These are phyloP conservation scores for Epinotia bilunana DNA, from an alignment of 2,888 invertebrate genomes.

Conservation along the genomic window DNA sequence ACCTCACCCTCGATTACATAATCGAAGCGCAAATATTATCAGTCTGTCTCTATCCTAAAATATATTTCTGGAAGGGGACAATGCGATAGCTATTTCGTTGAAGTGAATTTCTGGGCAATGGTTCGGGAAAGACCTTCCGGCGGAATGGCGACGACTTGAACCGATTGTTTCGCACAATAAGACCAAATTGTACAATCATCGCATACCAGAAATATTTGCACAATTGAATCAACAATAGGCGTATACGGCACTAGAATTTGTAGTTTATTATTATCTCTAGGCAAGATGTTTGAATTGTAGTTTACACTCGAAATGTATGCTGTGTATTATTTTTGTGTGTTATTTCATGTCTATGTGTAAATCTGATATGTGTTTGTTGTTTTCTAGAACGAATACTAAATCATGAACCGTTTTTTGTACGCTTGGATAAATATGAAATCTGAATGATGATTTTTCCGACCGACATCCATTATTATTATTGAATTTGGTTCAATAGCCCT, in stretches of 20 bases:
- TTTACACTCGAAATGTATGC: conserved; percentile 1
- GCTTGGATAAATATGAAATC: too few species aligned
- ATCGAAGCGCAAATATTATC: conserved; percentile 52
- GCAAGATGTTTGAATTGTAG: neutral
- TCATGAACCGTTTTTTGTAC: too few species aligned
- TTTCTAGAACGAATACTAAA: too few species aligned
- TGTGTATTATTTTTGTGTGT: too few species aligned
- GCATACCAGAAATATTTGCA: conserved; percentile 59
- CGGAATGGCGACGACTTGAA: conserved; percentile 56
- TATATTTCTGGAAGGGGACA: conserved; percentile 44
- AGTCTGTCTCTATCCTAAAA: conserved; percentile 49
- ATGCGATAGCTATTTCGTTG: conserved; percentile 36
- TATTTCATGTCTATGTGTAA: neutral
- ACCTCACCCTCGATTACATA: conserved; percentile 55
- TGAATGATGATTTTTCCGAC: too few species aligned
- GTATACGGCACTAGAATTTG: conserved; percentile 3
- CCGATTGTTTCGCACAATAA: conserved; percentile 68
- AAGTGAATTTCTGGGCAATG: conserved; percentile 56
- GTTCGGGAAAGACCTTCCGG: conserved; percentile 53
- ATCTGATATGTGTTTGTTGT: neutral
- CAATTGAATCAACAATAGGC: conserved; percentile 59
- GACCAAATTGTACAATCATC: conserved; percentile 63
- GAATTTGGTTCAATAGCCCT: too few species aligned
- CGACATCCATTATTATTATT: too few species aligned
- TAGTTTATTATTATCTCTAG: conserved; percentile 12